Conservation (phyloP, 2,113 vertebrate genomes). For the Thalassarche chlororhynchos region DNA sequence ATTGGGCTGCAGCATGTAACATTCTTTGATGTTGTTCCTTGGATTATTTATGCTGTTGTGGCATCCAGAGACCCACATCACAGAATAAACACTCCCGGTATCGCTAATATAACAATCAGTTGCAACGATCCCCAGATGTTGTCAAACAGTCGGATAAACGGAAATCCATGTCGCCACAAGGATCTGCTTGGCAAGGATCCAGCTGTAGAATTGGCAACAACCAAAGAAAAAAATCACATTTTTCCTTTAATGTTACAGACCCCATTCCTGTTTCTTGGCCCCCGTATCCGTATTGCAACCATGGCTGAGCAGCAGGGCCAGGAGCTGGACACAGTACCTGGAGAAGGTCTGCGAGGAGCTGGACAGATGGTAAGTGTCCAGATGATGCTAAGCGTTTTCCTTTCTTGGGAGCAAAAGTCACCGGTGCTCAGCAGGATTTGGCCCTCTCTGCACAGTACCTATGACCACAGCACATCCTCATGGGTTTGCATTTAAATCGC, state of each 20-base stretch:
- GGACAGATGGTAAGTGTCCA: not conserved
- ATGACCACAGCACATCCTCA: not conserved
- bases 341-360: not conserved
- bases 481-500: not conserved
- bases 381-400: not conserved
- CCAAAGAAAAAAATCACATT: not conserved
- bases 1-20: not conserved
- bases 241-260: not conserved
- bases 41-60: not conserved
- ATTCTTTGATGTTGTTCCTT: not conserved
- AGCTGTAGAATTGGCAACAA: not conserved
- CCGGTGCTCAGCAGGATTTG: not conserved
- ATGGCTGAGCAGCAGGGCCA: fast-evolving
- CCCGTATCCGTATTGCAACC: fast-evolving
- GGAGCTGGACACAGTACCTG: not conserved
- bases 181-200: not conserved
- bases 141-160: not conserved
- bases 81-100: not conserved
- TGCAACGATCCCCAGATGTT: not conserved
- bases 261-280: not conserved
- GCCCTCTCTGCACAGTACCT: not conserved
- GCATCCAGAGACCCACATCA: not conserved
- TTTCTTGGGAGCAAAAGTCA: not conserved
- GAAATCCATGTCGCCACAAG: not conserved
- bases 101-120: not conserved